Conservation (phyloP, 2,888 invertebrate species). For the Gasteruption jaculator region DNA sequence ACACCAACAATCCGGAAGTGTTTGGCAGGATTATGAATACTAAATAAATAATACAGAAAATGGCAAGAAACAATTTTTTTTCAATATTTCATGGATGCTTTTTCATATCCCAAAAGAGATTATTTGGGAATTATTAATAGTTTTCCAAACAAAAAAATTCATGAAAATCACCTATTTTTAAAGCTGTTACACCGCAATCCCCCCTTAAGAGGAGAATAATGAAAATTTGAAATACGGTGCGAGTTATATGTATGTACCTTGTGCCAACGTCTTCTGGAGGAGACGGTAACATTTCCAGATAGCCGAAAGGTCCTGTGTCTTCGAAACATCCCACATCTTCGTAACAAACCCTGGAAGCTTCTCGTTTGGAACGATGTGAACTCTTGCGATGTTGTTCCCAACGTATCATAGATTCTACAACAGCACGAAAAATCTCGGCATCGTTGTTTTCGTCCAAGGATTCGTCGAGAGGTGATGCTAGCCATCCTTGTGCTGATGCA, state of each 20-base stretch:
- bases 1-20: too few relatives aligned
- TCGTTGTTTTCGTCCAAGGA: conserved; percentile 69
- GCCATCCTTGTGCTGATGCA: conserved; percentile 51
- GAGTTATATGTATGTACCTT: conserved; percentile 63
- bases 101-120: too few relatives aligned
- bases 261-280: conserved; percentile 84
- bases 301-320: conserved; percentile 84
- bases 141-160: too few relatives aligned
- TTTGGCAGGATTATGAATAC: too few relatives aligned
- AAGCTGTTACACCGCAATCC: not conserved
- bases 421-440: conserved; percentile 67
- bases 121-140: too few relatives aligned
- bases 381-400: conserved; percentile 63
- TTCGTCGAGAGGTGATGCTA: conserved; percentile 62
- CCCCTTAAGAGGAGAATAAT: not conserved
- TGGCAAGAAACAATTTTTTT: too few relatives aligned
- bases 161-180: too few relatives aligned
- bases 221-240: not conserved
- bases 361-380: conserved; percentile 64
- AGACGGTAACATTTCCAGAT: conserved; percentile 83
- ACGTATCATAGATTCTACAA: conserved; percentile 67
- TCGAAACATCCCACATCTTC: conserved; percentile 89
- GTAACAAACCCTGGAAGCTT: conserved; percentile 81
- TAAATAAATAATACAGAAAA: too few relatives aligned
- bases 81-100: too few relatives aligned